Base-by-base conservation (phyloP, 2,797 vertebrate genomes). In the Podargus strigoides region DNA sequence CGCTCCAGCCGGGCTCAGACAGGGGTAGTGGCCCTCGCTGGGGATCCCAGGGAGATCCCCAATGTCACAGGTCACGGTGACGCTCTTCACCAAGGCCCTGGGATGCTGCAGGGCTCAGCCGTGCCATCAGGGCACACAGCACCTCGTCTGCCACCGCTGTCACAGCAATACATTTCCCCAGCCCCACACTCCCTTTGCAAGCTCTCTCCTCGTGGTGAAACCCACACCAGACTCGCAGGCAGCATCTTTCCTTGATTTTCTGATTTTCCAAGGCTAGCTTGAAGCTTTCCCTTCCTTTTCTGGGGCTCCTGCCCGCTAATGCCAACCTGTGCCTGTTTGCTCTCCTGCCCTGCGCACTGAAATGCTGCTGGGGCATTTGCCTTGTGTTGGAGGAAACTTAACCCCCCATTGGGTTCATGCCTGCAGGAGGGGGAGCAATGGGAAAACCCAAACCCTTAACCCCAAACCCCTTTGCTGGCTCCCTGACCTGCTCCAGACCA, bases 281-380 rank as follows among this genome's bases (percentile, higher is more conserved):
- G 44, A 85, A 89, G 85, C 52, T 80, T 60, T 91, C 72, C 84
- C 56, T 80, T 91, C 79, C 60, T 83, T 77, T 87, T 59, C 92
- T 1, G 4, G 68, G 73, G 64, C 39, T 87, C 18, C 94, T 90
- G 80, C 72, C 73, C 0, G 9, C 76, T 79, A 41, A 89, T 63
- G 68, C 79, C 92, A 84, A 39, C 5, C 27, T 59, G 87, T 47
- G 74, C 89, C 95, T 94, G 87, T 91, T 93, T 91, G 78, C 34
- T 93, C 84, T 70, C 78, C 92, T 70, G 87, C 85, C 87, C 95
- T 93, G 93, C 92, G 88, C 94, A 85, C 95, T 76, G 87, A 41
- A 67, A 36, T 0, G 0, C 91, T 90, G 77, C 91, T 82, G 36
- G 92, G 94, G 87, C 85, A 90, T 91, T 95, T 0, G 6, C 88